phyloP scores from a whole-genome alignment of 2,113 vertebrate species.

The Vulpes vulpes region DNA sequence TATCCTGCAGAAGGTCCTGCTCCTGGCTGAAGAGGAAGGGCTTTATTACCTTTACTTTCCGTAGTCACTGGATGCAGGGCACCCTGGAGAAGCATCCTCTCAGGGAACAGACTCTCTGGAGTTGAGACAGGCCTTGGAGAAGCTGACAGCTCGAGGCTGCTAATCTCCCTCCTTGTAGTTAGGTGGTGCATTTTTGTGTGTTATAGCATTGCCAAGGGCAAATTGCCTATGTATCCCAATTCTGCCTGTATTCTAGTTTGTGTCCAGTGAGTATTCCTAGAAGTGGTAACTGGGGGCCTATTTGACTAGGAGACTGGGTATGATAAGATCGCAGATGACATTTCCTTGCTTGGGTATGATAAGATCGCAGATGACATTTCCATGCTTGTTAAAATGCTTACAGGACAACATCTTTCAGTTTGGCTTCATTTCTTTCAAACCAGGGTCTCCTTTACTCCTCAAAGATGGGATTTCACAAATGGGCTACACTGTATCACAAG shows the following conservation, averaged over 20 bases:
- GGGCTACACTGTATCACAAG: background rate
- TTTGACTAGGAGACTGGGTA: background rate
- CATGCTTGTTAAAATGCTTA: constrained; percentile 7
- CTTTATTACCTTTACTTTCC: background rate
- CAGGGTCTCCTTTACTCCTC: background rate
- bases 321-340: too few relatives aligned
- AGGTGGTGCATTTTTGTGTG: background rate
- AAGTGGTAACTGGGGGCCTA: background rate
- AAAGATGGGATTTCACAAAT: background rate
- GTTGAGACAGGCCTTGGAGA: background rate
- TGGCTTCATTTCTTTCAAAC: constrained; percentile 59
- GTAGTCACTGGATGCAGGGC: background rate
- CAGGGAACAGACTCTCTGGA: background rate
- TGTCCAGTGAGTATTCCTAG: background rate
- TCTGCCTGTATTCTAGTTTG: background rate
- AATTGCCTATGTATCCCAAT: background rate
- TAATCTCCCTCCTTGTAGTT: background rate
- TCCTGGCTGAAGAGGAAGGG: background rate
- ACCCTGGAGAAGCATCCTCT: background rate
- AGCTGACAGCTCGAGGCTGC: background rate
- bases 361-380: background rate
- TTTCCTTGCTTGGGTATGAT: background rate
- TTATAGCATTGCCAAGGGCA: background rate
- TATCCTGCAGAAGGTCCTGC: background rate
- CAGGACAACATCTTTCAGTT: background rate